Evolutionary conservation across 2,888 invertebrate species (phyloP), one percentile per base, ranked within the genome.

Genomic region (Drosophila subquinaria): DNA sequence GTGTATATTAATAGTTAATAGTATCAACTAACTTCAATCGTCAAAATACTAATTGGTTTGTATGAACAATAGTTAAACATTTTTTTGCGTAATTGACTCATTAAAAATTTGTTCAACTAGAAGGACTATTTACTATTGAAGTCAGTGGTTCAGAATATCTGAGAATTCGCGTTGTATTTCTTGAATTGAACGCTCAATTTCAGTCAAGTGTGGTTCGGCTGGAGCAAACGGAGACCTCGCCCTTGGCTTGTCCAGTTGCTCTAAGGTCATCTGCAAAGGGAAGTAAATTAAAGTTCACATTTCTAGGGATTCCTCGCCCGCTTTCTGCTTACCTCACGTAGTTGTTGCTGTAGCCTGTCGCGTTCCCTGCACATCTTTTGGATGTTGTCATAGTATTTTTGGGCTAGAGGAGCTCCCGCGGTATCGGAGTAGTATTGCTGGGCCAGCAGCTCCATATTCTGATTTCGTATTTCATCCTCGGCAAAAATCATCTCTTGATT

Each of bases 381-480:
- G 8, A 91, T 80, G n/a, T 89, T 82, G 3, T 75, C 74, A 23
- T 79, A 73, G 57, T 88, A 91, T 59, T 91, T 91, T 3, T 71
- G 63, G 0, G 82, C 73, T 15, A 91, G 70, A 0, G 92, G 80
- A 10, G 74, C 70, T 5, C 65, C 69, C 0, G 33, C 48, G 0
- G 57, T 30, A 11, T 71, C 69, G 0, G 40, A 35, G 10, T 56
- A 63, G 56, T 90, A 89, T 10, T 81, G 76, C 35, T 92, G 82
- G 0, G 84, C 76, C 5, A 92, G 62, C 10, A 92, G 63, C 38
- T 90, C 86, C 56, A 92, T 57, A 42, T 93, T 92, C 36, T 90
- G 87, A 68, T 91, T 89, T 47, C 90, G 88, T 52, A 92, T 77
- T 61, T 92, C 90, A 62, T 93, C 93, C 65, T 93, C 93, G 20